Base-by-base conservation (phyloP, 2,888 invertebrate genomes). In the Macropis europaea region DNA sequence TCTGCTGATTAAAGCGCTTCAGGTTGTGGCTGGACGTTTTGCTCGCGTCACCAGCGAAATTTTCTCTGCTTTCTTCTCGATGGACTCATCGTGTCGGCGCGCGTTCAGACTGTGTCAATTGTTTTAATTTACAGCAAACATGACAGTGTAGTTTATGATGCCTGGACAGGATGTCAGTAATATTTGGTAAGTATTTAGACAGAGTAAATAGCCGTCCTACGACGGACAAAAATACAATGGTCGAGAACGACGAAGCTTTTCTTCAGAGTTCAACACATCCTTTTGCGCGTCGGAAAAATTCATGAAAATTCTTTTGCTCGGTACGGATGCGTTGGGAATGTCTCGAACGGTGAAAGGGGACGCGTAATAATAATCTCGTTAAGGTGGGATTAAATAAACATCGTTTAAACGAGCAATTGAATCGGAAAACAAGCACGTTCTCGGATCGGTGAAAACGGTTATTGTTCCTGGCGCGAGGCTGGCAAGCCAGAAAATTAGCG, bases 381-480 rank as follows among this genome's bases (percentile, higher is more conserved):
- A 30, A 11, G 9, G 11, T 3, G 24, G 6, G 17, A 38, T 56
- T 54, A 30, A 47, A 47, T 40, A 36, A 47, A 47, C 30, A 30
- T 7, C 17, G 24, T 26, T 24, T 7, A 2, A 11, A n/a, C 17
- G 17, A 15, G 24, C 13, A n/a, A 38, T 56, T 47, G 28, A 47
- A 40, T 56, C 24, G 22, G 28, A 40, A 60, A 40, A 50, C 24
- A 22, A 15, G 5, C 26, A 15, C 17, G 28, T 17, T 42, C n/a
- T 61, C 17, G 26, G 42, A 53, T 40, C n/a, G 28, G 38, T 17
- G 50, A 53, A 32, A 43, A 61, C 17, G 15, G 61, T 32, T 50
- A 50, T 15, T 30, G 60, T 2, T 28, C 40, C 5, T n/a, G 38
- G 7, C 15, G 28, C 13, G 28, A 26, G 22, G 13, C 11, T 40